phyloP scores from a whole-genome alignment of 2,888 invertebrate species.

The Empis livida region DNA sequence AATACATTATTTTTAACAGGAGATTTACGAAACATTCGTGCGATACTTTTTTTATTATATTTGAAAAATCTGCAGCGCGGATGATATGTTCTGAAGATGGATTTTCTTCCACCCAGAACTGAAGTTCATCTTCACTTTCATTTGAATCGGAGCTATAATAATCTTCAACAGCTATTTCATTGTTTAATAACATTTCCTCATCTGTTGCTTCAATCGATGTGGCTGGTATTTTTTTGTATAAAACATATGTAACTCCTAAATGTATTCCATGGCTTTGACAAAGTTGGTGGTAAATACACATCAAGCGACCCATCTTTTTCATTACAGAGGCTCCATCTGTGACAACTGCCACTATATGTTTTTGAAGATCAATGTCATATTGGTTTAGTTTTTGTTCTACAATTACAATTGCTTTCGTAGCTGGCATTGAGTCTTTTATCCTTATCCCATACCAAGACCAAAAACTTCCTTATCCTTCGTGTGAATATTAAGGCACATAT shows the following conservation, averaged over 20 bases:
- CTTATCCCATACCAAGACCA: not conserved
- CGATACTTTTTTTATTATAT: not conserved
- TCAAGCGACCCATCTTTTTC: not conserved
- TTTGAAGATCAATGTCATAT: constrained; percentile 5
- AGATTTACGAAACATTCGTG: not conserved
- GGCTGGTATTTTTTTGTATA: not conserved
- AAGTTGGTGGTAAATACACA: constrained; percentile 8
- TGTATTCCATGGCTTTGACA: constrained; percentile 14
- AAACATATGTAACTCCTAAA: constrained; percentile 12
- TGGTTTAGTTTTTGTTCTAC: constrained; percentile 8
- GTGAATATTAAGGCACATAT: too few species aligned
- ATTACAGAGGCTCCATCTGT: constrained; percentile 10
- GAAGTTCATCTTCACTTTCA: not conserved
- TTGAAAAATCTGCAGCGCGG: not conserved
- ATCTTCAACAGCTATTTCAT: not conserved
- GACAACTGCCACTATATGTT: constrained; percentile 12
- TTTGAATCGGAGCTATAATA: not conserved
- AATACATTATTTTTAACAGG: not conserved
- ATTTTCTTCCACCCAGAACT: not conserved
- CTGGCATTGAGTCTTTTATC: not conserved
- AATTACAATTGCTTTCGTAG: not conserved
- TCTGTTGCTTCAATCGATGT: not conserved
- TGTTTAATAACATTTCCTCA: not conserved
- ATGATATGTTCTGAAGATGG: not conserved
- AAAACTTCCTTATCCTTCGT: not conserved